Conservation (phyloP, 2,113 vertebrate species). For the Petroica traversi region DNA sequence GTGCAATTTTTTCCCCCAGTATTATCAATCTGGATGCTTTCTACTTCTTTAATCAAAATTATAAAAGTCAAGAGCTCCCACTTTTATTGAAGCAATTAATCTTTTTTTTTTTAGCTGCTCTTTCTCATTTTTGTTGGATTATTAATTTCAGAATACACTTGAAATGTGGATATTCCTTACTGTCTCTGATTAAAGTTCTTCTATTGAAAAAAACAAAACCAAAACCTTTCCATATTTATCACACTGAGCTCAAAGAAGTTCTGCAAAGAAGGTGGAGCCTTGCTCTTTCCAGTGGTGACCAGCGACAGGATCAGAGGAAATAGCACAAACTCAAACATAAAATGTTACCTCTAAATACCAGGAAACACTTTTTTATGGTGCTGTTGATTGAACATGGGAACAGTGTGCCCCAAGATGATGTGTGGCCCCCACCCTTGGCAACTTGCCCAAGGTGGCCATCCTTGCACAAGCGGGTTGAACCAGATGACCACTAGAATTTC, state of each 20-base stretch:
- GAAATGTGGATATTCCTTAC: neutral
- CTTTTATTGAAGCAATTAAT: neutral
- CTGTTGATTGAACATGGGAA: neutral
- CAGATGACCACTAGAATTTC: neutral
- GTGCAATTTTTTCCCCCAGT: fast-evolving
- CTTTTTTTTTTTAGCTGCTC: neutral
- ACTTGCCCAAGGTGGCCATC: neutral
- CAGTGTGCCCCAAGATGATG: neutral
- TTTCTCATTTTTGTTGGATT: neutral
- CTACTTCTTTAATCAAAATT: neutral
- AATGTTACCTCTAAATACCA: neutral
- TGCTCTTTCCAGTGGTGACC: neutral
- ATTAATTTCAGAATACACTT: neutral
- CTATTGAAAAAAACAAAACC: neutral
- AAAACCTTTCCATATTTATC: fast-evolving
- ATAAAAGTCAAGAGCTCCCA: neutral
- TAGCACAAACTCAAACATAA: neutral
- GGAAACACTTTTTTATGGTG: neutral
- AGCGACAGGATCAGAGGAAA: neutral
- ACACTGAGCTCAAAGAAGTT: neutral
- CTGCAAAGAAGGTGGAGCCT: neutral
- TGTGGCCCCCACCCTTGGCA: neutral
- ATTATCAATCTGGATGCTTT: neutral
- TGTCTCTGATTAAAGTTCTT: neutral
- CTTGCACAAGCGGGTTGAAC: fast-evolving